Base-by-base conservation (phyloP, 2,888 invertebrate species). In the Pasiphila rectangulata region DNA sequence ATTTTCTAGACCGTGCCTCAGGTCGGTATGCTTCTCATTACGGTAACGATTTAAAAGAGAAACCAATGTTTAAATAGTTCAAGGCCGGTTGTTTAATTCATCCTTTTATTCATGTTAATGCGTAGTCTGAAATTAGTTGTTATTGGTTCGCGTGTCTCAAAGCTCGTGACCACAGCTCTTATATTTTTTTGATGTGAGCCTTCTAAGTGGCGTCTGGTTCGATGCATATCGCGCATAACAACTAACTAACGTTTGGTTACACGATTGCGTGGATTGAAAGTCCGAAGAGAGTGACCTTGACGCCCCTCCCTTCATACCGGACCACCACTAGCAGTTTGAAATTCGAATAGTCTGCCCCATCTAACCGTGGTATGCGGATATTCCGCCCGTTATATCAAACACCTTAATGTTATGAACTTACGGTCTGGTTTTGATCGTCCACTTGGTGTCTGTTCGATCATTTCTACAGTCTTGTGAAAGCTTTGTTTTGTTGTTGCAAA, bases 401-500 rank as follows among this genome's bases (percentile, higher is more conserved):
- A 63, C 79, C 70, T 71, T 82, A 74, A 15, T 54, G 49, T 20
- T 56, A 30, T 53, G 32, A 55, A 6, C 23, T 55, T 79, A 84
- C 59, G 67, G 75, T 61, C 54, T 60, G 50, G 73, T 75, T 60
- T 80, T 46, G 71, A 25, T 46, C 72, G 57, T 59, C 57, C 46
- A 53, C 54, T 53, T 41, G 19, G 55, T 64, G 63, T 61, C 51
- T 38, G 53, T 74, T 78, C 51, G 48, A 74, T 39, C 58, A 55
- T 72, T 56, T 42, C 54, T 56, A 38, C 47, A 50, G 46, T 10
- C 24, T 39, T 15, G 46, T 46, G 43, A 51, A 45, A 49, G 68
- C 72, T 75, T 79, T 85, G 82, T 85, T 84, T 83, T 83, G 83
- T 74, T 79, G 61, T 69, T 76, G 81, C 78, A 83, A 83, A 80